Evolutionary conservation across 2,888 invertebrate genomes (phyloP), one percentile per base, ranked within the genome.

Genomic region (Lasioglossum villosulum): DNA sequence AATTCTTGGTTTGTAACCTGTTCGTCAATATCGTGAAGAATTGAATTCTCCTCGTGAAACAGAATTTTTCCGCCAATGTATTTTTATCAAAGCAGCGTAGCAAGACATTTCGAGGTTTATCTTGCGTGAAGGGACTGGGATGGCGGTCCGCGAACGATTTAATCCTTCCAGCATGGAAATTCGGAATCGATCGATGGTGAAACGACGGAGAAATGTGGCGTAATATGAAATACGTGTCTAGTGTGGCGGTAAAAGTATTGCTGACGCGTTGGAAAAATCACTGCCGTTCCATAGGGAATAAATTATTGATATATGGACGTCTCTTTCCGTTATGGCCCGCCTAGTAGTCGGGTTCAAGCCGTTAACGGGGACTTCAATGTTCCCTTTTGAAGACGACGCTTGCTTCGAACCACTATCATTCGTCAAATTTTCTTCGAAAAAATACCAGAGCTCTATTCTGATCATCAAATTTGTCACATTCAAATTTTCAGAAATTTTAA

Each of bases 241-340:
- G 30, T 59, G 48, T 42, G 72, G 52, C 72, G 82, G 80, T 80
- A 87, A 89, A 89, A 79, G 87, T 87, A 87, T 81, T 76, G 88
- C 84, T 83, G 87, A 89, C 85, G 89, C 85, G 89, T 75, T 85
- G 63, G 87, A 89, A 83, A 89, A 89, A 87, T 88, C 82, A 74
- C 88, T 89, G 79, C 77, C 85, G 87, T 82, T 79, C 52, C 82
- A 72, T 72, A 42, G 66, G 70, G 87, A 87, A 89, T 89, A 89
- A 89, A 89, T 89, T 89, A 89, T 89, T 79, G 80, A 87, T 89
- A 56, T 78, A 80, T 19, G 74, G 52, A 59, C 37, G 12, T 70
- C 56, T 56, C 76, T 75, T 73, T 37, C 86, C 81, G 74, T 77
- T 66, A 34, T 19, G 39, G 56, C 66, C 59, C 71, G 66, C 73